A percentile compares a stretch with the other conserved stretches of the same genome.
Evolutionary conservation across 2,113 vertebrate genomes (phyloP).

Genomic region (Falcunculus frontatus): DNA sequence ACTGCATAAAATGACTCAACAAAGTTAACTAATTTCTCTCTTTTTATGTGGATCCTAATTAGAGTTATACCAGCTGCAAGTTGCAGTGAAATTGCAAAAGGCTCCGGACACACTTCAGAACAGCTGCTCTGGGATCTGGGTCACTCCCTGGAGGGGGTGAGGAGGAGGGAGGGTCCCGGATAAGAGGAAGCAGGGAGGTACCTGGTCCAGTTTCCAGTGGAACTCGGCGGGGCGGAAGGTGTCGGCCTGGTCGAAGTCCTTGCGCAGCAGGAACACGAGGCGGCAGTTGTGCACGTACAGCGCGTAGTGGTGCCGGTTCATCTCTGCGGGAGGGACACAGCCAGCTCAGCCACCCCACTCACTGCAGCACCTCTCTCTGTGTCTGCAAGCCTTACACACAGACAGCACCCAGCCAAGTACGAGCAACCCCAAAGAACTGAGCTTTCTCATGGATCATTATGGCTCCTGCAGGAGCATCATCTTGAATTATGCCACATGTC

Average conservation of each 20-base stretch:
- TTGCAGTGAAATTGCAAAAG: not conserved
- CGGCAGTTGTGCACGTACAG: conserved; percentile 96
- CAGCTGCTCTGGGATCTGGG: not conserved
- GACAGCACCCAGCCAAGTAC: not conserved
- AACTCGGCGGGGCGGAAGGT: conserved; percentile 95
- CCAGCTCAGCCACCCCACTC: not conserved
- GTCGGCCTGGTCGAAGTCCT: conserved; percentile 91
- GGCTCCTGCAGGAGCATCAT: not conserved
- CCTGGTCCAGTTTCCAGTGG: conserved; percentile 99
- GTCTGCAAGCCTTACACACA: fast-evolving
- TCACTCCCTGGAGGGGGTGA: not conserved
- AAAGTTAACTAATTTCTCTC: not conserved
- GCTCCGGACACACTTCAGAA: not conserved
- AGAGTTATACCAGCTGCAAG: not conserved
- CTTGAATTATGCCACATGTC: fast-evolving
- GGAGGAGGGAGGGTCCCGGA: not conserved
- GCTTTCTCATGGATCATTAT: not conserved
- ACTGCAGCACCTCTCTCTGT: fast-evolving
- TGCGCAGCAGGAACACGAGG: conserved; percentile 90
- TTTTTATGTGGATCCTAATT: not conserved
- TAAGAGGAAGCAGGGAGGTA: conserved; percentile 21
- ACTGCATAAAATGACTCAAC: not conserved
- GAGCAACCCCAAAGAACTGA: not conserved
- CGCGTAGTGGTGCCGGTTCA: conserved; percentile 97
- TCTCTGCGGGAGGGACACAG: conserved; percentile 71